These are phyloP conservation scores for Apotomis turbidana DNA, from an alignment of 2,888 invertebrate species.

Conservation along the genomic window DNA sequence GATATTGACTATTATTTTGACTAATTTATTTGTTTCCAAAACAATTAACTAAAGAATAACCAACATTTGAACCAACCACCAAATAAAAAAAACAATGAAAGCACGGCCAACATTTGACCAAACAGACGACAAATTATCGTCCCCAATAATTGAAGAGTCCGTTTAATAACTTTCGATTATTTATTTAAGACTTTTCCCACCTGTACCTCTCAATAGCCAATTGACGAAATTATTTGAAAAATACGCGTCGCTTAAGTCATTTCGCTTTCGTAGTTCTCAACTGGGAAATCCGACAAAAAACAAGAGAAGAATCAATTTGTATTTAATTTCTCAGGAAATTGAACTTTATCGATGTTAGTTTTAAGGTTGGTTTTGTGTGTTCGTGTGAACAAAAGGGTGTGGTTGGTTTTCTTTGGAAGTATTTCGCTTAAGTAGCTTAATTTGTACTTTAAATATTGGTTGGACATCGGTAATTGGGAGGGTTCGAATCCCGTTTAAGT, in stretches of 20 bases:
- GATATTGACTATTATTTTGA: too few relatives aligned
- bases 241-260: background rate
- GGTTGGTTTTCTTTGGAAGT: slow-evolving; percentile 39
- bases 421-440: slow-evolving; percentile 42
- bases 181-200: slow-evolving; percentile 42
- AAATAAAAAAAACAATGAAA: slow-evolving; percentile 14
- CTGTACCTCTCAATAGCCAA: slow-evolving; percentile 4
- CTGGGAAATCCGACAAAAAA: slow-evolving; percentile 35
- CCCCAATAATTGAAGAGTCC: slow-evolving; percentile 37
- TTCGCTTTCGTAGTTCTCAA: background rate
- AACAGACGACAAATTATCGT: slow-evolving; percentile 14
- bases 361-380: slow-evolving; percentile 10
- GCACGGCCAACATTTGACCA: slow-evolving; percentile 12
- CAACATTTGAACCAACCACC: slow-evolving; percentile 38
- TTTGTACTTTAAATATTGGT: slow-evolving; percentile 42
- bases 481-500: slow-evolving; percentile 31
- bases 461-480: slow-evolving; percentile 41
- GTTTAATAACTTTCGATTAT: slow-evolving; percentile 42
- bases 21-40: too few relatives aligned
- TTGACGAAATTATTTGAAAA: background rate
- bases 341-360: background rate
- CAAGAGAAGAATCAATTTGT: slow-evolving; percentile 25
- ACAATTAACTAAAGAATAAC: background rate
- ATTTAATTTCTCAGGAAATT: background rate
- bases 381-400: slow-evolving; percentile 30